Evolutionary conservation across 2,797 vertebrate genomes (phyloP).

Genomic region (Mallotus villosus): DNA sequence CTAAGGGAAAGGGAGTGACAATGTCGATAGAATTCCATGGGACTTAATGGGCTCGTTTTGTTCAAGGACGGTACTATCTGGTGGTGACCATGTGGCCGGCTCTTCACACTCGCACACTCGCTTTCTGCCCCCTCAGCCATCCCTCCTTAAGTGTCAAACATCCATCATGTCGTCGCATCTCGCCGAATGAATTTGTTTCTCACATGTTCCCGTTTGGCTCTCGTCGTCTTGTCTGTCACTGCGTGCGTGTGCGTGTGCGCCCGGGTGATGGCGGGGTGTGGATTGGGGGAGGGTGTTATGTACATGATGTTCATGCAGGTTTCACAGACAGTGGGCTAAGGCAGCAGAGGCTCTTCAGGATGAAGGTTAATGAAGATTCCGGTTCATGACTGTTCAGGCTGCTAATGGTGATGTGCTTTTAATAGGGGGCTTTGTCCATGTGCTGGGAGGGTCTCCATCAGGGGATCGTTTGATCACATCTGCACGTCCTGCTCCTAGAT

Average conservation of each 20-base stretch:
- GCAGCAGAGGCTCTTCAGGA: no score
- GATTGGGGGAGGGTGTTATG: background rate
- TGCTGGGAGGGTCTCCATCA: background rate
- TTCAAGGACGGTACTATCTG: constrained; percentile 41
- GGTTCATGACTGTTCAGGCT: constrained; percentile 16
- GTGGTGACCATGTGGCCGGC: constrained; percentile 49
- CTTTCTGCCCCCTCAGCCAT: constrained; percentile 25
- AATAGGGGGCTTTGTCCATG: constrained; percentile 32
- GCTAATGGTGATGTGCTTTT: constrained; percentile 37
- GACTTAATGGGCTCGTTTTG: constrained; percentile 47
- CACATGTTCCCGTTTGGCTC: background rate
- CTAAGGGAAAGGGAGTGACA: constrained; percentile 23
- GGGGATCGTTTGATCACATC: background rate
- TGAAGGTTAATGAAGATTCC: constrained; percentile 26
- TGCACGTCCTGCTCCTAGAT: constrained; percentile 7
- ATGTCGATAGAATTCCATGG: constrained; percentile 38
- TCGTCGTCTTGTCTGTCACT: background rate
- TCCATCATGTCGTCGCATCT: background rate
- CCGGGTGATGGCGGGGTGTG: background rate
- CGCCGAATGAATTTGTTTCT: background rate
- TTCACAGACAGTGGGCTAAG: background rate
- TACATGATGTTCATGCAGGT: no score
- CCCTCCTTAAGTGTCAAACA: constrained; percentile 35
- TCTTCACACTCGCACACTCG: background rate
- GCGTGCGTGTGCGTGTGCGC: background rate